Evolutionary conservation across 1,140 invertebrate genomes (phyloP).

Genomic region (Mamestra configurata): DNA sequence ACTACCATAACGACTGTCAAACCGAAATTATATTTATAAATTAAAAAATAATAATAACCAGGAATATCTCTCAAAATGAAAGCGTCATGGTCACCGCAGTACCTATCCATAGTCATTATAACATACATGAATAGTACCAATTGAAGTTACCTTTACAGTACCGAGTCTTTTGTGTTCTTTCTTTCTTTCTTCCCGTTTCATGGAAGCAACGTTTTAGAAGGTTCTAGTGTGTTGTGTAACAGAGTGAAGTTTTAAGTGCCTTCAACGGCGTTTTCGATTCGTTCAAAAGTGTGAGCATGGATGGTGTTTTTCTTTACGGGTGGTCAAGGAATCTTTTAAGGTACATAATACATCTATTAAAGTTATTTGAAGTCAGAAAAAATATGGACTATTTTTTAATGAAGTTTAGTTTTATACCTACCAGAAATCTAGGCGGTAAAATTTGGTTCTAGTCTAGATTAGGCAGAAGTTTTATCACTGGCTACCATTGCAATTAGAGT

Average conservation of each 20-base stretch:
- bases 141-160: constrained; percentile 33
- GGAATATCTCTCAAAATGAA: background rate
- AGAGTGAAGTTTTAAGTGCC: background rate
- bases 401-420: no score
- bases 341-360: no score
- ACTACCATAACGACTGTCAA: no score
- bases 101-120: constrained; percentile 43
- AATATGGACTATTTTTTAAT: no score
- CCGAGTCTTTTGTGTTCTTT: background rate
- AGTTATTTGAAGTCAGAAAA: no score
- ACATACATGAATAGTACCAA: constrained; percentile 45
- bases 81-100: background rate
- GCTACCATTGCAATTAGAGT: no score
- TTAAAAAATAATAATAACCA: no score
- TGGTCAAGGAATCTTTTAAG: no score
- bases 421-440: no score
- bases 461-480: no score
- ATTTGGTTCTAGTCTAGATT: no score
- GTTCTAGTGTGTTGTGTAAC: constrained; percentile 13
- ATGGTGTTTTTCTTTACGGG: background rate
- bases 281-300: background rate
- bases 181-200: constrained; percentile 3
- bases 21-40: no score
- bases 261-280: background rate
- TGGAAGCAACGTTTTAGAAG: constrained; percentile 35